Percentiles rank a stretch among this genome's conserved stretches.
Evolutionary conservation across 1,140 invertebrate genomes (phyloP).

Genomic region (Metaphire vulgaris): DNA sequence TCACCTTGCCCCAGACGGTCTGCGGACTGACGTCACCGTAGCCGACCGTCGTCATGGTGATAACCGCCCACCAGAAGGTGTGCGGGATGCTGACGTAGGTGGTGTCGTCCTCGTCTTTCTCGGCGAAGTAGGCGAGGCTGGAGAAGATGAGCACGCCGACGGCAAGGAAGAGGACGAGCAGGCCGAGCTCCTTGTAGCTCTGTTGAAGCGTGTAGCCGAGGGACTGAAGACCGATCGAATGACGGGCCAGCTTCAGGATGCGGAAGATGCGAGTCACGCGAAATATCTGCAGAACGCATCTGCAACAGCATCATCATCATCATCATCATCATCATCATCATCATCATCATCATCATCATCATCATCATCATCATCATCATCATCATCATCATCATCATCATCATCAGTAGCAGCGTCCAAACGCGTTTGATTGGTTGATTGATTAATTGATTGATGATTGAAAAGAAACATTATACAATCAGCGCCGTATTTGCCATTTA

Average conservation of each 20-base stretch:
- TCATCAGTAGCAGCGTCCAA: background rate
- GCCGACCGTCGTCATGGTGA: constrained; percentile 94
- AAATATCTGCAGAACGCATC: constrained; percentile 87
- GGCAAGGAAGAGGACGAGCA: constrained; percentile 96
- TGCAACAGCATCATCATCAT: constrained; percentile 25
- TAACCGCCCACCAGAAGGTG: constrained; percentile 71
- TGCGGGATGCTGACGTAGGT: constrained; percentile 45
- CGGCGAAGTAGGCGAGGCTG: constrained; percentile 96
- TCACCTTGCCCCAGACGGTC: constrained; percentile 48
- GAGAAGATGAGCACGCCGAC: constrained; percentile 99
- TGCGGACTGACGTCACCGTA: constrained; percentile 61
- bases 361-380: background rate
- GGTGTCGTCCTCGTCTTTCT: constrained; percentile 62
- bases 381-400: constrained; percentile 6
- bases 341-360: constrained; percentile 17
- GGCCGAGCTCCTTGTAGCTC: constrained; percentile 96
- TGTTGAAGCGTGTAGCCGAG: constrained; percentile 96
- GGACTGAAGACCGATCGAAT: constrained; percentile 95
- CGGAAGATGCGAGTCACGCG: constrained; percentile 97
- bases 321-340: constrained; percentile 14
- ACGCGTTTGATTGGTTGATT: too few species aligned
- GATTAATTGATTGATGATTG: too few species aligned
- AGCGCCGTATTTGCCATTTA: too few species aligned
- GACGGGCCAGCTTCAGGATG: constrained; percentile 95
- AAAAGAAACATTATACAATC: too few species aligned